These are phyloP conservation scores for Amphipoea oculea DNA, from an alignment of 2,888 invertebrate species.

Conservation along the genomic window DNA sequence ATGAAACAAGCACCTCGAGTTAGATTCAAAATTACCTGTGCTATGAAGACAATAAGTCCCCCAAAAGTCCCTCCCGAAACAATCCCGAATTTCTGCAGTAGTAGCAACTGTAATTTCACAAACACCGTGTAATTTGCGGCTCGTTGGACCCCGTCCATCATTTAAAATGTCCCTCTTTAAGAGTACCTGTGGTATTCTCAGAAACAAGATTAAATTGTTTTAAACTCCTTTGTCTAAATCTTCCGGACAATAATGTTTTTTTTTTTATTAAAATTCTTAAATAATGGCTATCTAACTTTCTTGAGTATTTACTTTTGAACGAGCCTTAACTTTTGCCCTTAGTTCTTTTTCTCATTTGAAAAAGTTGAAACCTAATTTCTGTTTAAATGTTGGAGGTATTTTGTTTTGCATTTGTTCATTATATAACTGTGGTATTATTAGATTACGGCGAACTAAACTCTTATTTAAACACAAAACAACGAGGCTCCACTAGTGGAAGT, in stretches of 20 bases:
- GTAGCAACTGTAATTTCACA: constrained; percentile 33
- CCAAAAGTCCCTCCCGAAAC: background rate
- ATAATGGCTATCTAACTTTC: constrained; percentile 47
- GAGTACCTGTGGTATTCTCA: constrained; percentile 2
- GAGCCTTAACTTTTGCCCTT: constrained; percentile 38
- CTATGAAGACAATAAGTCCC: too few relatives aligned
- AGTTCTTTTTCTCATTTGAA: constrained; percentile 11
- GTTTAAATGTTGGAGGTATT: constrained; percentile 16
- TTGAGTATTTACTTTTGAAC: constrained; percentile 52
- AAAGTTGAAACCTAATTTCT: constrained; percentile 33
- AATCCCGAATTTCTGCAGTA: constrained; percentile 16
- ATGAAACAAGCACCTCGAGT: background rate
- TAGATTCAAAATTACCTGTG: background rate
- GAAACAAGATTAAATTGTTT: constrained; percentile 41
- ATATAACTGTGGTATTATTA: background rate
- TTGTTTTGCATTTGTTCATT: constrained; percentile 5
- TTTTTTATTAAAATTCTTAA: constrained; percentile 39
- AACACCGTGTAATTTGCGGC: constrained; percentile 40
- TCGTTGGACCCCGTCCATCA: constrained; percentile 15
- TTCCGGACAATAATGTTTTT: constrained; percentile 8
- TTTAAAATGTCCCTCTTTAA: constrained; percentile 20
- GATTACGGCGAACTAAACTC: background rate
- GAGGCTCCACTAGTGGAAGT: background rate
- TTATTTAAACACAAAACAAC: background rate
- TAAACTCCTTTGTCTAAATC: constrained; percentile 37